A percentile compares a stretch with the other conserved stretches of the same genome.
Conservation (phyloP, 1,140 invertebrate species). For the Zaprionus africanus region DNA sequence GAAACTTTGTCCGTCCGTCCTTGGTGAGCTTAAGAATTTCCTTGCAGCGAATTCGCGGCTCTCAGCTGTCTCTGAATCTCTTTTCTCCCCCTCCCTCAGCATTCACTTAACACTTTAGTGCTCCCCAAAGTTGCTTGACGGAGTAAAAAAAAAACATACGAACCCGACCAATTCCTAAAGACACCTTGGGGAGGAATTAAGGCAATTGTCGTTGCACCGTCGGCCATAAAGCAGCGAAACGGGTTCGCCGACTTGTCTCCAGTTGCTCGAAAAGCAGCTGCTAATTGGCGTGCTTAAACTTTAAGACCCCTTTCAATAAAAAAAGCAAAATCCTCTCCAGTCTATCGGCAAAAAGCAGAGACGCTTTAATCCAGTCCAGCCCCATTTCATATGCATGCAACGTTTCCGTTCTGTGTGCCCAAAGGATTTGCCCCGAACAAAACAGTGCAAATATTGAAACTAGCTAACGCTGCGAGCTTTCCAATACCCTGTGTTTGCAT, state of each 20-base stretch:
- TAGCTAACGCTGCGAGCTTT: conserved; percentile 21
- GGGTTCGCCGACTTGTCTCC: conserved; percentile 24
- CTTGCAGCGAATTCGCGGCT: neutral
- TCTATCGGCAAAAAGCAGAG: conserved; percentile 2
- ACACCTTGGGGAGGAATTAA: conserved; percentile 70
- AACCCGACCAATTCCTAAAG: conserved; percentile 46
- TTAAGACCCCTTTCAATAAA: conserved; percentile 36
- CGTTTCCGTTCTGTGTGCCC: conserved; percentile 51
- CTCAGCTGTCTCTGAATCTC: conserved; percentile 21
- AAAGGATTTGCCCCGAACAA: conserved; percentile 54
- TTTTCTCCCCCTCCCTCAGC: conserved; percentile 46
- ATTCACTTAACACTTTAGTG: conserved; percentile 24
- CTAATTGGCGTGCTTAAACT: conserved; percentile 63
- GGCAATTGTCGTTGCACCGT: conserved; percentile 52
- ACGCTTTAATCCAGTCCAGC: conserved; percentile 45
- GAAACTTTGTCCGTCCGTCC: conserved; percentile 48
- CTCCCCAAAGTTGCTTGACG: conserved; percentile 1
- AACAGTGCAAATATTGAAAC: conserved; percentile 68
- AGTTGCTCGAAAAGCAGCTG: conserved; percentile 42
- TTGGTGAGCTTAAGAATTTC: neutral
- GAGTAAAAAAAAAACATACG: conserved; percentile 20
- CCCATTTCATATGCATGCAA: conserved; percentile 56
- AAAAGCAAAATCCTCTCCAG: neutral
- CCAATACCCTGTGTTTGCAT: neutral
- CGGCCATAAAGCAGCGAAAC: conserved; percentile 30